phyloP scores from a whole-genome alignment of 2,797 vertebrate species.

The Selene dorsalis region DNA sequence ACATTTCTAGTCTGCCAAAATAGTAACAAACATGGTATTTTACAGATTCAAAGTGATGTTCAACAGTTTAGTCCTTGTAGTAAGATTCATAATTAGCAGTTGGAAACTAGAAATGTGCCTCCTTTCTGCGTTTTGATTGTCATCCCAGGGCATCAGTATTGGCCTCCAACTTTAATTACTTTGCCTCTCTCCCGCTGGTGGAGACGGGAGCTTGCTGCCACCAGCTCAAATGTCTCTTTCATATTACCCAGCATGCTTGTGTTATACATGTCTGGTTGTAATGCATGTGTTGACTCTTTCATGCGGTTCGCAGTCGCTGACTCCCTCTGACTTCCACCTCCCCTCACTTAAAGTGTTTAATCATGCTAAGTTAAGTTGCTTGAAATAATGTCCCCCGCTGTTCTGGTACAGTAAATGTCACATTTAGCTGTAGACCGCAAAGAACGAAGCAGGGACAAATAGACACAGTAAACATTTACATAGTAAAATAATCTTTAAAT shows the following conservation, averaged over 20 bases:
- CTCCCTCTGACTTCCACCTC: neutral
- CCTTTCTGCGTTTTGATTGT: slow-evolving; percentile 21
- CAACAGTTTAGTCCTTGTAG: neutral
- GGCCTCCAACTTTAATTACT: slow-evolving; percentile 35
- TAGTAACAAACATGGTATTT: neutral
- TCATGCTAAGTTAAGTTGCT: slow-evolving; percentile 25
- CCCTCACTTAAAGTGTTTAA: slow-evolving; percentile 37
- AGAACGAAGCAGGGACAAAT: neutral
- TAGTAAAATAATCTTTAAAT: slow-evolving; percentile 8
- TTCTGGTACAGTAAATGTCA: slow-evolving; percentile 31
- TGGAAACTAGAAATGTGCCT: slow-evolving; percentile 26
- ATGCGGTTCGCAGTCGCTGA: slow-evolving; percentile 21
- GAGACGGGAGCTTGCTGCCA: slow-evolving; percentile 5
- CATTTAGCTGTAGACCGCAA: neutral
- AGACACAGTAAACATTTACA: slow-evolving; percentile 11
- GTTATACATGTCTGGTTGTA: slow-evolving; percentile 10
- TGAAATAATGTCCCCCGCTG: slow-evolving; percentile 23
- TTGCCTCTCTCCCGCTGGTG: neutral
- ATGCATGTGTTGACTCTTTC: slow-evolving; percentile 44
- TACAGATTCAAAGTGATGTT: slow-evolving; percentile 15
- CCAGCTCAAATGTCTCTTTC: slow-evolving; percentile 2
- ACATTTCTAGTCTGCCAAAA: neutral
- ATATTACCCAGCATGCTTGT: slow-evolving; percentile 20
- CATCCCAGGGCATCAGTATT: slow-evolving; percentile 17
- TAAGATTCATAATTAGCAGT: neutral